phyloP scores from a whole-genome alignment of 2,888 invertebrate genomes.

The Clistopyga incitator region DNA sequence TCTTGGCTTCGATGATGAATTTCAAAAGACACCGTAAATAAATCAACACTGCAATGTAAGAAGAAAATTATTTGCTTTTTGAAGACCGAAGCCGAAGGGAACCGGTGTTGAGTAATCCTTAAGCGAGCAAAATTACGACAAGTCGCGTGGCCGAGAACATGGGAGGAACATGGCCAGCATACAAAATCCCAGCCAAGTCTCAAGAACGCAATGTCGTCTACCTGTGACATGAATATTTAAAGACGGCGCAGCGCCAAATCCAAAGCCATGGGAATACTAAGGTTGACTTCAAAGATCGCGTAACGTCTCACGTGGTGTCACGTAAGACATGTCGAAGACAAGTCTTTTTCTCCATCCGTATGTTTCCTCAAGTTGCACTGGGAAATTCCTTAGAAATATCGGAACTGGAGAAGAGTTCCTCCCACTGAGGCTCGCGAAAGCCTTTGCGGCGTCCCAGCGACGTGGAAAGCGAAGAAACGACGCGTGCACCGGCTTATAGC shows the following conservation, averaged over 20 bases:
- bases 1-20: neutral
- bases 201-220: neutral
- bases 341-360: conserved; percentile 1
- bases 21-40: neutral
- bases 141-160: conserved; percentile 28
- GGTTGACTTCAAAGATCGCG: conserved; percentile 36
- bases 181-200: conserved; percentile 2
- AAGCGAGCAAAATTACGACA: neutral
- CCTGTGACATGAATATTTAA: conserved; percentile 46
- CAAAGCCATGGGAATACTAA: conserved; percentile 33
- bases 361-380: neutral
- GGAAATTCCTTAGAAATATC: conserved; percentile 1
- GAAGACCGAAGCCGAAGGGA: neutral
- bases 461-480: conserved; percentile 11
- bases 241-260: conserved; percentile 35
- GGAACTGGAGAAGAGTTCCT: neutral
- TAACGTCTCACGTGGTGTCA: conserved; percentile 22
- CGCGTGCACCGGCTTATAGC: conserved; percentile 7
- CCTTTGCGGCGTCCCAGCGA: neutral
- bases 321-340: conserved; percentile 29
- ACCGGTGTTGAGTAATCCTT: conserved; percentile 27
- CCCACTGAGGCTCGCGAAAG: neutral
- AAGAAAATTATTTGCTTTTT: no score
- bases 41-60: neutral
- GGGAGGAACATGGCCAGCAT: conserved; percentile 36